phyloP scores from a whole-genome alignment of 2,888 invertebrate species.

The Synanthedon andrenaeformis region DNA sequence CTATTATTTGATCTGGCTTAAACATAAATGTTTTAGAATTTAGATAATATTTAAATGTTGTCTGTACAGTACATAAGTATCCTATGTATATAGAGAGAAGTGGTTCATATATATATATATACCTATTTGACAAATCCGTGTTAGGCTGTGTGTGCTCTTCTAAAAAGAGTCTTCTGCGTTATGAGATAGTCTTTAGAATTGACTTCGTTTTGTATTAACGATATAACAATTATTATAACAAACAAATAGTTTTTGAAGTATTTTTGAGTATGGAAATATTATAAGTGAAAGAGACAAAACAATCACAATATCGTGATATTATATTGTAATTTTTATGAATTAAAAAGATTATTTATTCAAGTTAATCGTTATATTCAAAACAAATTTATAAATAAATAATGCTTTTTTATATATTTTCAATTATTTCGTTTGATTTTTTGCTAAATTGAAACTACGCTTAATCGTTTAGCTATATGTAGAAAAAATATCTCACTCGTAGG shows the following conservation, averaged over 20 bases:
- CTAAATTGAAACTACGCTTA: too few species aligned
- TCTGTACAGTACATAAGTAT: neutral
- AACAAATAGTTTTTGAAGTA: neutral
- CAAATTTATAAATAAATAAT: too few species aligned
- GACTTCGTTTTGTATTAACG: neutral
- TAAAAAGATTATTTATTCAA: neutral
- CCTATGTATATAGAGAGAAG: too few species aligned
- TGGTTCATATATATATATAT: neutral
- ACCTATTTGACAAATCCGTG: neutral
- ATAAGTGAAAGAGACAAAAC: neutral
- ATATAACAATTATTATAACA: neutral
- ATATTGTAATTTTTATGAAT: neutral
- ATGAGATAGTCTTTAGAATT: neutral
- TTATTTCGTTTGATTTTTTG: too few species aligned
- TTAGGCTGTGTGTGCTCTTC: neutral
- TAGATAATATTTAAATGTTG: neutral
- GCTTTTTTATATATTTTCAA: too few species aligned
- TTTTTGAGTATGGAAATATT: neutral
- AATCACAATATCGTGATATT: neutral
- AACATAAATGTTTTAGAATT: neutral
- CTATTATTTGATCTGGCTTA: conserved; percentile 1
- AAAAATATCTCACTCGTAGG: too few species aligned
- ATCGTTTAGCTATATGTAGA: too few species aligned
- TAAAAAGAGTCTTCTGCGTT: neutral
- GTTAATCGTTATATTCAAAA: neutral